phyloP scores from a whole-genome alignment of 1,140 invertebrate species.

The Pseudobourletiella spinata region DNA sequence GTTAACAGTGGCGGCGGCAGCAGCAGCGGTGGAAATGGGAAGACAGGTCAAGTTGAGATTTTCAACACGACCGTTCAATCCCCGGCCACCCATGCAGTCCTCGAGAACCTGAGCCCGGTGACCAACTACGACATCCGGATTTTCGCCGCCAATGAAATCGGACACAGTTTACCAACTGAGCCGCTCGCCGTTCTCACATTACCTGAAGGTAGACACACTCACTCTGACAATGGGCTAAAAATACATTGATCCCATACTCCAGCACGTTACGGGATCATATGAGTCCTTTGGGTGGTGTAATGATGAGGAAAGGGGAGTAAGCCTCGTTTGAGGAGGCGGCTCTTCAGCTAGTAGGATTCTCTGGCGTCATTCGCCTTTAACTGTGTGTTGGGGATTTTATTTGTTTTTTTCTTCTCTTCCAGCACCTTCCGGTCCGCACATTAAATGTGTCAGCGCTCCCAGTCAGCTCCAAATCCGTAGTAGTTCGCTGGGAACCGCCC shows the following conservation, averaged over 20 bases:
- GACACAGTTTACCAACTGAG: conserved; percentile 38
- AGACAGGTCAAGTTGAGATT: conserved; percentile 1
- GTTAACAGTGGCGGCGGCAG: neutral
- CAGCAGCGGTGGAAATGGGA: neutral
- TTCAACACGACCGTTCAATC: conserved; percentile 27
- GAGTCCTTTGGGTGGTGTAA: too few relatives aligned
- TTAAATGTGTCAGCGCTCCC: conserved; percentile 25
- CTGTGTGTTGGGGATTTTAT: too few relatives aligned
- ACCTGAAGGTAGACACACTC: conserved; percentile 31
- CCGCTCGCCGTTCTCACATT: conserved; percentile 26
- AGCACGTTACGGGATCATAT: too few relatives aligned
- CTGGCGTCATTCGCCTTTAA: too few relatives aligned
- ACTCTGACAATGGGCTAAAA: too few relatives aligned
- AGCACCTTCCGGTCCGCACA: conserved; percentile 32
- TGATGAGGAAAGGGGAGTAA: too few relatives aligned
- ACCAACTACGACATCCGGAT: conserved; percentile 41
- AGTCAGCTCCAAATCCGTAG: conserved; percentile 12
- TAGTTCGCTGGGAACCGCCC: conserved; percentile 27
- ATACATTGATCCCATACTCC: too few relatives aligned
- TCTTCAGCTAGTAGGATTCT: too few relatives aligned
- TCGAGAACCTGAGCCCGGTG: conserved; percentile 39
- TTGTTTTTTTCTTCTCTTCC: neutral
- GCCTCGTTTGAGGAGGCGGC: too few relatives aligned
- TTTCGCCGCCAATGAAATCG: conserved; percentile 42
- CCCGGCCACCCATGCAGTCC: conserved; percentile 20